Conservation (phyloP, 2,113 vertebrate genomes). For the Dasypus novemcinctus region DNA sequence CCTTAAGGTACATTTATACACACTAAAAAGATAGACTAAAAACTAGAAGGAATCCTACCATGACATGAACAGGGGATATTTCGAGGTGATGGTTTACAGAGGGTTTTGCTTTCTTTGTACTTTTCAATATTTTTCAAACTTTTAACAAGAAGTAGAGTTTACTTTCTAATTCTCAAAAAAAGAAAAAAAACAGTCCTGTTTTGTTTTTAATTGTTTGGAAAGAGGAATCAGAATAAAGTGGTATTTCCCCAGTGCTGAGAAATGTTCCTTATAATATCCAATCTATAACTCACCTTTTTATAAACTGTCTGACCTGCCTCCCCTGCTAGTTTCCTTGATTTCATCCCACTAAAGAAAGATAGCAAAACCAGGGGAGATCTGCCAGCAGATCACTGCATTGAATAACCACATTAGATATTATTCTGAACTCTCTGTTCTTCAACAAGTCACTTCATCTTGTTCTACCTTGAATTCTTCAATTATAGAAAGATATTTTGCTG, state of each 20-base stretch:
- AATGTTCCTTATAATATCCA: neutral
- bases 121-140: neutral
- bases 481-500: neutral
- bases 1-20: neutral
- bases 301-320: neutral
- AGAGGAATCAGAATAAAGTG: neutral
- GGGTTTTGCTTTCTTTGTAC: neutral
- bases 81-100: neutral
- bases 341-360: neutral
- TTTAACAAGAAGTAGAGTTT: neutral
- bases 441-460: neutral
- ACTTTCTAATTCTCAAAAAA: neutral
- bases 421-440: neutral
- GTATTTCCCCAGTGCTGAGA: neutral
- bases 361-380: neutral
- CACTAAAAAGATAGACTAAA: neutral
- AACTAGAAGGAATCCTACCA: neutral
- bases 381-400: neutral
- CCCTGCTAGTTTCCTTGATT: neutral
- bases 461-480: neutral
- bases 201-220: neutral
- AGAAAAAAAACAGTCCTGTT: neutral
- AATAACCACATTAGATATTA: neutral
- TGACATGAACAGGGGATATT: neutral
- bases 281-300: neutral